Conservation (phyloP, 2,113 vertebrate genomes). For the Microtus ochrogaster region DNA sequence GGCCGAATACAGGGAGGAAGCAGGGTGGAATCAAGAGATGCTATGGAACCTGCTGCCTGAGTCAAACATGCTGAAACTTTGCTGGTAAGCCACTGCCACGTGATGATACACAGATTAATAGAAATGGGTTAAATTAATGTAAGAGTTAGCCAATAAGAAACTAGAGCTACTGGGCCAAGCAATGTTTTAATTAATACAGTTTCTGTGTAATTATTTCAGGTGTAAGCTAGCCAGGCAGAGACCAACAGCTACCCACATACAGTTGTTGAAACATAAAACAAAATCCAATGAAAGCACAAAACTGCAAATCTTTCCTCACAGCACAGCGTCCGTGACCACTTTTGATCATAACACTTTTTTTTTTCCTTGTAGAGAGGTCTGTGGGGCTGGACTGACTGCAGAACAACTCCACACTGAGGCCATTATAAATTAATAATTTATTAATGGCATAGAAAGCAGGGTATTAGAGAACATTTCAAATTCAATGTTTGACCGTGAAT, state of each 20-base stretch:
- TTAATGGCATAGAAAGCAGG: neutral
- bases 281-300: neutral
- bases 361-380: neutral
- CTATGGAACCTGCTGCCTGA: accelerated
- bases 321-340: neutral
- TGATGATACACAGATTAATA: no score
- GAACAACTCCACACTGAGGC: neutral
- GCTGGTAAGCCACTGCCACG: no score
- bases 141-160: no score
- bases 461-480: neutral
- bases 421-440: neutral
- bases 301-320: neutral
- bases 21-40: no score
- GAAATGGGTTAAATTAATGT: no score
- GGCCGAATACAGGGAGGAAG: no score
- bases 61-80: no score
- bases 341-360: neutral
- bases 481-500: neutral
- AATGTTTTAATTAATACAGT: no score
- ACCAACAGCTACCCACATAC: neutral
- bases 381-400: neutral
- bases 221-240: no score
- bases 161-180: no score
- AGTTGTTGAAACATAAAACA: neutral
- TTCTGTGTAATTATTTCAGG: no score